Evolutionary conservation across 1,140 invertebrate genomes (phyloP).

Genomic region (Potamilus streckersoni): DNA sequence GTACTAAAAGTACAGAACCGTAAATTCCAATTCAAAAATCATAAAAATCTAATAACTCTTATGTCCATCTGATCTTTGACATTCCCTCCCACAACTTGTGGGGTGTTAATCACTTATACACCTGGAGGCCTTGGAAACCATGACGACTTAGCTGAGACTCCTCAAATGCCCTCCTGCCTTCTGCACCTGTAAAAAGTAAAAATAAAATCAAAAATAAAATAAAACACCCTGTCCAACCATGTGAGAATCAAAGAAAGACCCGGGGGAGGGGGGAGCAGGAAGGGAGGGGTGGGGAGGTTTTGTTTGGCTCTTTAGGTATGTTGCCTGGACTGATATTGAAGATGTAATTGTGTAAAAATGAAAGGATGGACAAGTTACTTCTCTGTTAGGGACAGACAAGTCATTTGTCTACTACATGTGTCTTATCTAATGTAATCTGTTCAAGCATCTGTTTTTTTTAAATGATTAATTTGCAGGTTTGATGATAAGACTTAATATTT

Average conservation of each 20-base stretch:
- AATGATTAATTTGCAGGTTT: too few species aligned
- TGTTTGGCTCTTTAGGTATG: background rate
- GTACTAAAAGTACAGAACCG: too few species aligned
- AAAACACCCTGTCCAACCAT: background rate
- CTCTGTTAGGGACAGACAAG: background rate
- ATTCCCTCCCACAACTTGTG: too few species aligned
- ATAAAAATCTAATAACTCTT: too few species aligned
- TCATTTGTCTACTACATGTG: background rate
- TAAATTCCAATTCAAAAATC: too few species aligned
- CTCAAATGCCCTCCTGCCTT: conserved; percentile 65
- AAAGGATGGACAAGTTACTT: background rate
- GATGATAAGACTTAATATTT: too few species aligned
- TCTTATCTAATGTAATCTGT: background rate
- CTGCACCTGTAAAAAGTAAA: conserved; percentile 54
- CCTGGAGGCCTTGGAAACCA: conserved; percentile 68
- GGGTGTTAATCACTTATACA: conserved; percentile 48
- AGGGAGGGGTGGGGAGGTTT: too few species aligned
- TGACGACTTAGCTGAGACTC: conserved; percentile 67
- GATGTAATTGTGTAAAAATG: background rate
- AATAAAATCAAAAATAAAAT: conserved; percentile 1
- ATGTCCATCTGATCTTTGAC: too few species aligned
- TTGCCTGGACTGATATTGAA: background rate
- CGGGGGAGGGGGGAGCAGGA: background rate
- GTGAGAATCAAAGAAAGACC: background rate
- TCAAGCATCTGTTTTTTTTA: too few species aligned